Percentiles rank a stretch among this genome's conserved stretches.
Conservation (phyloP, 2,113 vertebrate species). For the Dasyornis broadbenti region DNA sequence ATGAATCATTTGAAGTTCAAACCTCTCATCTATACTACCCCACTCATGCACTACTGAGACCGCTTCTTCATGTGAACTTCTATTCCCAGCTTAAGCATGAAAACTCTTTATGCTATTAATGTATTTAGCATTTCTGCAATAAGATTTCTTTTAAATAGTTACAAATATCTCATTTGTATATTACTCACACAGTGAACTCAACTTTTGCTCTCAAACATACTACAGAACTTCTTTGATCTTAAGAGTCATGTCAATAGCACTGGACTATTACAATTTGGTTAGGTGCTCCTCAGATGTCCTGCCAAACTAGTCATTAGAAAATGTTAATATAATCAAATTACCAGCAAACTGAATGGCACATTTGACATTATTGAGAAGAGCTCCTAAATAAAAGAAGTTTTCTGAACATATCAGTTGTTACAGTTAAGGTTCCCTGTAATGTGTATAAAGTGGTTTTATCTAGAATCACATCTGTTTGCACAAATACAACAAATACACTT, state of each 20-base stretch:
- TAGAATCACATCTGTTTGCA: neutral
- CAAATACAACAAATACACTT: neutral
- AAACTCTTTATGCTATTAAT: neutral
- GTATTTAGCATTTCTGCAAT: conserved; percentile 10
- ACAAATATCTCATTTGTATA: conserved; percentile 32
- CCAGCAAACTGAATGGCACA: neutral
- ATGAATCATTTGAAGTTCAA: neutral
- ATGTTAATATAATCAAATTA: neutral
- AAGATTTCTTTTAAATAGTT: neutral
- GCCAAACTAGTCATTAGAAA: conserved; percentile 34
- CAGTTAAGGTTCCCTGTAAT: neutral
- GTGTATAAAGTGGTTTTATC: neutral
- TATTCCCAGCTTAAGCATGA: neutral
- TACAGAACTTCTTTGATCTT: conserved; percentile 33
- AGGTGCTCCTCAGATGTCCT: conserved; percentile 24
- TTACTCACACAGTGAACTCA: conserved; percentile 19
- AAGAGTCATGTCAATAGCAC: conserved; percentile 21
- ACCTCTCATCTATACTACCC: neutral
- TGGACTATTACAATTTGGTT: conserved; percentile 11
- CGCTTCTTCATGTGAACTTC: neutral
- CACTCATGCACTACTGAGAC: neutral
- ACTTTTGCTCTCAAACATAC: conserved; percentile 22
- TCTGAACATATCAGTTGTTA: neutral
- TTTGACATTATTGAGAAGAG: neutral
- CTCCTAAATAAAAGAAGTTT: neutral